Percentiles rank a stretch among this genome's conserved stretches.
Conservation (phyloP, 1,140 invertebrate species). For the Bombyx mandarina region DNA sequence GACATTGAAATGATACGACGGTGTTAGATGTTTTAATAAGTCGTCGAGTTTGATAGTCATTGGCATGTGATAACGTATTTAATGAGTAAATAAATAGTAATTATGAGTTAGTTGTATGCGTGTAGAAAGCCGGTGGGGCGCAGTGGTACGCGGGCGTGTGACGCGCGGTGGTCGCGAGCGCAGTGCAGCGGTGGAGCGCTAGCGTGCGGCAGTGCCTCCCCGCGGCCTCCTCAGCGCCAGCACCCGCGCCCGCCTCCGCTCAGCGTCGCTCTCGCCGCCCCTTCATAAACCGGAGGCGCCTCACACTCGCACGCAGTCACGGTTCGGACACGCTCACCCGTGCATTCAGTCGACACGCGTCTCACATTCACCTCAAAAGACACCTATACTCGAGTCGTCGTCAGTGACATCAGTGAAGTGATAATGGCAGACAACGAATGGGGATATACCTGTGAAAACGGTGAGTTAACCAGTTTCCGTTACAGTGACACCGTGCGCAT, state of each 20-base stretch:
- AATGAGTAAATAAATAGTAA: constrained; percentile 37
- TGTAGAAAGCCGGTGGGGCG: constrained; percentile 57
- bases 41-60: constrained; percentile 5
- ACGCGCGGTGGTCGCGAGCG: constrained; percentile 15
- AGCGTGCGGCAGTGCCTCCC: constrained; percentile 22
- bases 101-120: constrained; percentile 21
- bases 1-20: too few relatives aligned
- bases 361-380: constrained; percentile 7
- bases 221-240: constrained; percentile 31
- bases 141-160: constrained; percentile 17
- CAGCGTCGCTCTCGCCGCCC: constrained; percentile 16
- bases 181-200: constrained; percentile 25
- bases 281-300: constrained; percentile 44
- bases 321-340: constrained; percentile 41
- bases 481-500: constrained; percentile 23
- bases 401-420: constrained; percentile 27
- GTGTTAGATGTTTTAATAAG: too few relatives aligned
- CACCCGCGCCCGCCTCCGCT: constrained; percentile 21
- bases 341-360: constrained; percentile 45
- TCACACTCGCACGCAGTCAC: constrained; percentile 55
- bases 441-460: constrained; percentile 67
- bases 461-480: constrained; percentile 45
- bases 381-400: constrained; percentile 2
- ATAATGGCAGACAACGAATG: constrained; percentile 56
- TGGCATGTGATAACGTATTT: constrained; percentile 31